phyloP scores from a whole-genome alignment of 1,140 invertebrate genomes.

The Hycleus phaleratus region DNA sequence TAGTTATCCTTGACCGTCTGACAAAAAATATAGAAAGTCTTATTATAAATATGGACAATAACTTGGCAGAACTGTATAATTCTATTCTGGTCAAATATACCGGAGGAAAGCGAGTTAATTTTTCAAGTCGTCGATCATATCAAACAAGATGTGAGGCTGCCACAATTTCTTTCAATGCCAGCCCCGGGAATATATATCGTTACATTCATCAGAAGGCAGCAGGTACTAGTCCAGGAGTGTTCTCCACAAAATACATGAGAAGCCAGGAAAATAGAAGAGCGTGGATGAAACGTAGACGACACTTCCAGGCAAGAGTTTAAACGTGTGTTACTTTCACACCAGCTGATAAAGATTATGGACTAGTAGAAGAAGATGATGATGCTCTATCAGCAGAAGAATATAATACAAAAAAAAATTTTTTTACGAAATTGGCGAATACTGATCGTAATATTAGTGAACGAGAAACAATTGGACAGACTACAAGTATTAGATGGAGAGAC shows the following conservation, averaged over 20 bases:
- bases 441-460: neutral
- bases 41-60: conserved; percentile 39
- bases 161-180: conserved; percentile 31
- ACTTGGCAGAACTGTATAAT: conserved; percentile 40
- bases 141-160: conserved; percentile 28
- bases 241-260: neutral
- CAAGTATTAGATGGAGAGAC: neutral
- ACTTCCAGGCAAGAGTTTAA: neutral
- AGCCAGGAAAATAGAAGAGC: neutral
- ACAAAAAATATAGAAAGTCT: conserved; percentile 25
- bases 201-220: neutral
- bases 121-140: conserved; percentile 26
- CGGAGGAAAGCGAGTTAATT: conserved; percentile 39
- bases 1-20: conserved; percentile 1
- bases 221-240: neutral
- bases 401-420: neutral
- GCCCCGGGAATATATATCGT: neutral
- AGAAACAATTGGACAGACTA: neutral
- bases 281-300: neutral
- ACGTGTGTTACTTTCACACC: neutral
- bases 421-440: neutral
- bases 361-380: neutral
- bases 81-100: conserved; percentile 32
- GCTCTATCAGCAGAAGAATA: neutral
- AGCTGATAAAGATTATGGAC: neutral